phyloP scores from a whole-genome alignment of 92 coral and sea anemone species.

The Pocillopora grandis region DNA sequence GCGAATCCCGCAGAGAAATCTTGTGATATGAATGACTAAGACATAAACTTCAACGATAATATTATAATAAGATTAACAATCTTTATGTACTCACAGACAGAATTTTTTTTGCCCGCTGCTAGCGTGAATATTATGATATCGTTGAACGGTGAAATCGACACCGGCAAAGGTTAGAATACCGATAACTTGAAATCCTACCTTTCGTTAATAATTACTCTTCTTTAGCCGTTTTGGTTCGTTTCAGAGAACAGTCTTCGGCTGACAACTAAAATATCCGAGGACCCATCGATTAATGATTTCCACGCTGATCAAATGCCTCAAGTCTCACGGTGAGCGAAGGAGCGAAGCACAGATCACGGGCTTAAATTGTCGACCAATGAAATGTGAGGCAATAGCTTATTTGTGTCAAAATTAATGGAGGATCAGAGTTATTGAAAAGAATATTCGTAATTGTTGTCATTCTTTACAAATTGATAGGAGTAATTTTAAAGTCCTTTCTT shows the following conservation, averaged over 20 bases:
- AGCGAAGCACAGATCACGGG: slow-evolving; percentile 11
- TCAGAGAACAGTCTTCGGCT: background rate
- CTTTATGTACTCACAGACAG: background rate
- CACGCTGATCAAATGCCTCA: background rate
- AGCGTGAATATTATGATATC: background rate
- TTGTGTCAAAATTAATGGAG: background rate
- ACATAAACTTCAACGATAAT: background rate
- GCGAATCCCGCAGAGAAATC: slow-evolving; percentile 17
- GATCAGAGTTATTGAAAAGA: background rate
- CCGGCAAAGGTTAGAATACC: background rate
- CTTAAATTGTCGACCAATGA: slow-evolving; percentile 2
- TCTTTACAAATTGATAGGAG: background rate
- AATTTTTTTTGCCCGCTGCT: background rate
- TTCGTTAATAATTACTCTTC: background rate
- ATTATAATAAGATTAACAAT: slow-evolving; percentile 5
- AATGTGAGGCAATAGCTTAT: background rate
- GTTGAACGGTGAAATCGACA: background rate
- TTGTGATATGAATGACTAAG: background rate
- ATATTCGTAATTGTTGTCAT: background rate
- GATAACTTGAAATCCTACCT: slow-evolving; percentile 4
- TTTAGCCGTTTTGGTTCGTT: background rate
- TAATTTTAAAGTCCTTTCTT: background rate
- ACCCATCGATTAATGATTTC: background rate
- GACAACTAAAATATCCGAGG: background rate
- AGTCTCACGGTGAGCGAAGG: background rate